Base-by-base conservation (phyloP, 35 echinoderm and acorn worm species). In the Eucidaris tribuloides region DNA sequence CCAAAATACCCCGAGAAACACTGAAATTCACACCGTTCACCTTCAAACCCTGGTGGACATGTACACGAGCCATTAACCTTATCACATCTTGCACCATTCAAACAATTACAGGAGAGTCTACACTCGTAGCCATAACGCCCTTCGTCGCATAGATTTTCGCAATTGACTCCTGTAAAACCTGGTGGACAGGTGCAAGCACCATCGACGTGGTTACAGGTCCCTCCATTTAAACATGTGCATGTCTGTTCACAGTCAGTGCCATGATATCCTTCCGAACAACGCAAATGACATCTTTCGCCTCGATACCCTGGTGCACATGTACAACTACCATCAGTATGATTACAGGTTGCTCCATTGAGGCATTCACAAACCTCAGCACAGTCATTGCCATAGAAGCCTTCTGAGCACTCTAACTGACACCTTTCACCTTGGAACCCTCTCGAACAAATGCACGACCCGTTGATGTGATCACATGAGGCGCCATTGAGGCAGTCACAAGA, bases 151-250 rank as follows among this genome's bases (percentile, higher is more conserved):
- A 32, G 65, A 19, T 79, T 19, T 30, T 87, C 70, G 59, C 93
- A 96, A 20, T 45, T 52, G 18, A 43, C 34, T 1, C 93, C 93
- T n/a, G 27, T 65, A 87, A 87, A 96, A 9, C 93, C 93, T 32
- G 87, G 60, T 29, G 46, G 32, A 31, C 93, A 96, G 0, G 86
- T 83, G 43, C 93, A 96, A 30, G 62, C 40, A 28, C 89, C 49
- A 3, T 28, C 41, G 4, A 68, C 64, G 14, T 65, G 30, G 59
- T 82, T 58, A 43, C 93, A 96, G 17, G 27, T 18, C 0, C 87
- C 93, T 5, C 66, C 83, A 72, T 90, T 81, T 85, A 33, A 68
- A 61, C 93, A 96, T 29, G 45, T 43, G 82, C 93, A 96, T 45
- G 42, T 33, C n/a, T 79, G 28, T 5, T 22, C 52, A 54, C 93